Base-by-base conservation (phyloP, 2,888 invertebrate genomes). In the Amiota mariae region DNA sequence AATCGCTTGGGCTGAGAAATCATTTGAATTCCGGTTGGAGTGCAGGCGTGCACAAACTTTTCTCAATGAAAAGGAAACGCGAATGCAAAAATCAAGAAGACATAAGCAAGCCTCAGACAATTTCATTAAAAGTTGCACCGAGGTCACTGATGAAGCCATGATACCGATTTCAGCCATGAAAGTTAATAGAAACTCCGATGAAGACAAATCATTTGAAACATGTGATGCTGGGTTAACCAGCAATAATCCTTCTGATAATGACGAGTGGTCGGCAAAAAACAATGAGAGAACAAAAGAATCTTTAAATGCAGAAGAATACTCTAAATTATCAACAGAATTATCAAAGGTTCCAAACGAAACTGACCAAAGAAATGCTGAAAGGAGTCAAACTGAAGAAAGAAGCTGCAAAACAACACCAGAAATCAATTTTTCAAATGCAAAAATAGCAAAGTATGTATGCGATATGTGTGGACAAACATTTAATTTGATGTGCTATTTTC, bases 401-500 rank as follows among this genome's bases (percentile, higher is more conserved):
- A 61, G 12, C 24, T 1, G 0, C 15, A 20, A 2, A 36, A 20
- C 61, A 12, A 11, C 15, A 57, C 1, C 18, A 57, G 12, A 59
- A 1, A 24, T 24, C 18, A 1, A 36, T 8, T 4, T 63, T 2
- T 24, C 36, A 24, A 13, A 18, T 18, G 57, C 24, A 51, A 67
- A 67, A 51, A n/a, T 20, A 12, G 24, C 49, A 2, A 67, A 51
- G 54, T 67, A 47, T 67, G 85, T 83, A 13, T 83, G 83, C 66
- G 83, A 83, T 48, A 83, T 84, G 67, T 83, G 83, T 18, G 83
- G 83, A 9, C 12, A 83, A 85, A 71, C 85, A 85, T 56, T 78
- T 85, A 8, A 84, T 81, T 47, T 86, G 82, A 9, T 83, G 86
- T 24, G 82, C 85, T 83, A 85, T 83, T 83, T 83, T 12, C 83